Base-by-base conservation (phyloP, 2,113 vertebrate genomes). In the Scophthalmus maximus region DNA sequence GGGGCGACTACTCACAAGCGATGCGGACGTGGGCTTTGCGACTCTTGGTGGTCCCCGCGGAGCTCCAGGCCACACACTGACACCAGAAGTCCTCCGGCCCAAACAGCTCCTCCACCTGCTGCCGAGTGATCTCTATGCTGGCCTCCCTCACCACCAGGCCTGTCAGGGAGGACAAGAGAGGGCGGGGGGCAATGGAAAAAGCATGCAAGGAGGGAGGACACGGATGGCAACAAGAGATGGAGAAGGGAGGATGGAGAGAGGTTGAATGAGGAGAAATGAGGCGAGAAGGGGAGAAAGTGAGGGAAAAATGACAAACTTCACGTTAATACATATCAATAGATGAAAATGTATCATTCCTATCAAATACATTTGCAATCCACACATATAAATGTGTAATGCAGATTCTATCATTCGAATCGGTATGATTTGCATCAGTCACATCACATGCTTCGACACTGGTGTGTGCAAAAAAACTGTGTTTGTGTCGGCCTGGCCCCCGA, bases 41-140 rank as follows among this genome's bases (percentile, higher is more conserved):
- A 90, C 98, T 99, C 92, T 98, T 99, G 32, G 97, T 99, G 85
- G 97, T 98, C 73, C 98, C 98, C 0, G 98, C 96, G 0, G 97
- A 98, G 92, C 98, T 99, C 98, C 98, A 99, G 82, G 98, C 98
- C 29, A 99, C 98, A 42, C 98, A 99, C 92, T 99, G 98, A 89
- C 98, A 99, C 98, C 98, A 99, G 90, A 97, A 99, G 86, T 98
- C 97, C 88, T 99, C 97, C 0, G 96, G 95, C 3, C 97, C 97
- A 0, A 98, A 99, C 30, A 98, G 93, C 79, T 98, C 98, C 90
- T 99, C 98, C 18, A 99, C 98, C 76, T 99, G 98, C 90, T 98
- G 97, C 5, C 98, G 94, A 0, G 97, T 97, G 81, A 99, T 97
- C 93, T 98, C 97, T 23, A 98, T 99, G 88, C 96, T 97, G n/a